Evolutionary conservation across 2,113 vertebrate species (phyloP).

Genomic region (Epinephelus cyanopodus): DNA sequence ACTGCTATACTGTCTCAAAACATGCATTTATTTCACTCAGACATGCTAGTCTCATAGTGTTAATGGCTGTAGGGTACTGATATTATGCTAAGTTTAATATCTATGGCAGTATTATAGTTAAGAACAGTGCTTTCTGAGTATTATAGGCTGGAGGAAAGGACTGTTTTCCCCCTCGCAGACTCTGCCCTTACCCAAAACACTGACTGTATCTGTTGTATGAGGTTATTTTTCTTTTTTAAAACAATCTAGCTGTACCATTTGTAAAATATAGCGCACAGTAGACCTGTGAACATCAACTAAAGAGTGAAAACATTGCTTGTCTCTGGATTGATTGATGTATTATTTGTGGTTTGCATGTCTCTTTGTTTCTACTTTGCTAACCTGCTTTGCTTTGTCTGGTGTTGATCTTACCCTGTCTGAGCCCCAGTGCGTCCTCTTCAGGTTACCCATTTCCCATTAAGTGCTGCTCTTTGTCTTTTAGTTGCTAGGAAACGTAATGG

Average conservation of each 20-base stretch:
- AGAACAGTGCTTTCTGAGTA: too few relatives aligned
- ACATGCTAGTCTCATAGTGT: too few relatives aligned
- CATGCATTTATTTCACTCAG: too few relatives aligned
- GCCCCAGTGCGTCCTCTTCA: slow-evolving; percentile 33
- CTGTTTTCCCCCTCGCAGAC: too few relatives aligned
- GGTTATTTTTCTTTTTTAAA: too few relatives aligned
- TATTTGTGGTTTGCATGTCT: slow-evolving; percentile 44
- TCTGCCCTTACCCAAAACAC: too few relatives aligned
- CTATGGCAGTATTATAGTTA: too few relatives aligned
- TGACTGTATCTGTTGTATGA: too few relatives aligned
- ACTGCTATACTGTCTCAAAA: too few relatives aligned
- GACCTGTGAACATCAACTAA: not conserved
- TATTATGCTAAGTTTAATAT: too few relatives aligned
- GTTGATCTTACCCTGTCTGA: slow-evolving; percentile 40
- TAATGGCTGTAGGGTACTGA: too few relatives aligned
- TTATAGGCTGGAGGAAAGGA: too few relatives aligned
- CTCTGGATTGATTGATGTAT: slow-evolving; percentile 18
- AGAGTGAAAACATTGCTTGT: not conserved
- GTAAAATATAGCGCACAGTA: not conserved
- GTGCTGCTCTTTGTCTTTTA: slow-evolving; percentile 17
- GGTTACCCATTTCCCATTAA: slow-evolving; percentile 39
- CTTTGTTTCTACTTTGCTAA: slow-evolving; percentile 70
- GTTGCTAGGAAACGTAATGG: slow-evolving; percentile 55
- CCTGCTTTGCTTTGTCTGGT: slow-evolving; percentile 66
- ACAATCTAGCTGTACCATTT: not conserved